Evolutionary conservation across 2,888 invertebrate genomes (phyloP).

Genomic region (Zhuqinia jingwanae): DNA sequence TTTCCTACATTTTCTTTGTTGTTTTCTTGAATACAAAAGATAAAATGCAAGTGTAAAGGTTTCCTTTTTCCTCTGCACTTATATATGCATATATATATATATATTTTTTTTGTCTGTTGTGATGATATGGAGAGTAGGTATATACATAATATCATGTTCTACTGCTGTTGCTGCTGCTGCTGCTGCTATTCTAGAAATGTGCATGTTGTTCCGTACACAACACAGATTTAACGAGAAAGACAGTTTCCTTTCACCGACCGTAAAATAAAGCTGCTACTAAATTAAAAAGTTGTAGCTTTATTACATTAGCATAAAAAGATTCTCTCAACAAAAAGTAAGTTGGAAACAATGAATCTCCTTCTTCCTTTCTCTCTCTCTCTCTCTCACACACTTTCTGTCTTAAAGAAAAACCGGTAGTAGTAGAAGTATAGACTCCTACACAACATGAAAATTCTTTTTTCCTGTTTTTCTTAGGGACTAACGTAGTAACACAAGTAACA

Average conservation of each 20-base stretch:
- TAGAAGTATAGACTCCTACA: too few species aligned
- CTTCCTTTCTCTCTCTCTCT: background rate
- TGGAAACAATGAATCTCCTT: constrained; percentile 68
- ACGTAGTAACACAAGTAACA: too few species aligned
- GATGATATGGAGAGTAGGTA: background rate
- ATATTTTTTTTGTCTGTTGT: background rate
- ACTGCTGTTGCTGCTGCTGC: too few species aligned
- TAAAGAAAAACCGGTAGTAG: too few species aligned
- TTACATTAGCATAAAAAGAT: constrained; percentile 74
- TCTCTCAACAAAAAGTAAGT: constrained; percentile 62
- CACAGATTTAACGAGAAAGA: constrained; percentile 50
- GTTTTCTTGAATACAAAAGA: constrained; percentile 33
- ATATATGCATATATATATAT: too few species aligned
- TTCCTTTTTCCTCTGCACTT: too few species aligned
- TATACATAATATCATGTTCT: background rate
- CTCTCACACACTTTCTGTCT: background rate
- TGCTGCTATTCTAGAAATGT: too few species aligned
- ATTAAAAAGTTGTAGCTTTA: constrained; percentile 75
- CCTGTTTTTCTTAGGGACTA: too few species aligned
- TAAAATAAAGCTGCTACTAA: constrained; percentile 72
- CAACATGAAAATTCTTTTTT: too few species aligned
- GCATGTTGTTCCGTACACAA: background rate
- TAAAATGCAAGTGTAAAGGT: constrained; percentile 43
- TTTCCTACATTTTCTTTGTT: constrained; percentile 14
- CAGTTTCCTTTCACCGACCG: constrained; percentile 63